Evolutionary conservation across 2,888 invertebrate species (phyloP).

Genomic region (Troides aeacus): DNA sequence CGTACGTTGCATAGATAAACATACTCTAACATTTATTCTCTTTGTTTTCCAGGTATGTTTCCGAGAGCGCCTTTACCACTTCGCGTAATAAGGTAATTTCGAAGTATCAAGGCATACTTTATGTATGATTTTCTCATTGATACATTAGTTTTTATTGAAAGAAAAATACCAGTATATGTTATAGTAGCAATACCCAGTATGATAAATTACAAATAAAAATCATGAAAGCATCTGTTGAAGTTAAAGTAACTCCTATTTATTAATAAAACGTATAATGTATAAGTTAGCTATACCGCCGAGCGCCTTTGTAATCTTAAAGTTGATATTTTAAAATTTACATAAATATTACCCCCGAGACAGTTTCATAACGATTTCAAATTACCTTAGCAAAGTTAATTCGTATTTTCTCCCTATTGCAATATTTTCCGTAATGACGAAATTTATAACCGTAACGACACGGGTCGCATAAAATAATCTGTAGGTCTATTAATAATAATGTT

Average conservation of each 20-base stretch:
- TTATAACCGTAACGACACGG: slow-evolving; percentile 12
- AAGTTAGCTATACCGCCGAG: neutral
- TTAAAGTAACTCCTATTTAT: no score
- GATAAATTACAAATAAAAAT: no score
- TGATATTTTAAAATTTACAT: slow-evolving; percentile 19
- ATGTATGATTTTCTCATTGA: neutral
- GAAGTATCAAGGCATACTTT: neutral
- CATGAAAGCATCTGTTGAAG: no score
- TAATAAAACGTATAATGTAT: no score
- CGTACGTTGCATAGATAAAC: slow-evolving; percentile 7
- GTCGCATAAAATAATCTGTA: slow-evolving; percentile 4
- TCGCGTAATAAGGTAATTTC: neutral
- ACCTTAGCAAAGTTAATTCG: slow-evolving; percentile 21
- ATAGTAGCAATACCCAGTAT: no score
- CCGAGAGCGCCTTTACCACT: neutral
- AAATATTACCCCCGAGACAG: slow-evolving; percentile 21
- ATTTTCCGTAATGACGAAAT: slow-evolving; percentile 22
- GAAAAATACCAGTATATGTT: no score
- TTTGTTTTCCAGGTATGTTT: slow-evolving; percentile 27
- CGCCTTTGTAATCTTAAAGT: slow-evolving; percentile 12
- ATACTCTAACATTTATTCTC: slow-evolving; percentile 16
- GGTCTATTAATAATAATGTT: slow-evolving; percentile 1
- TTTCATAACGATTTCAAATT: slow-evolving; percentile 25
- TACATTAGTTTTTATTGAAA: no score
- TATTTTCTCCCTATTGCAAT: slow-evolving; percentile 18